Evolutionary conservation across 2,797 vertebrate species (phyloP), one percentile per base, ranked within the genome.

Genomic region (Nannoperca australis): DNA sequence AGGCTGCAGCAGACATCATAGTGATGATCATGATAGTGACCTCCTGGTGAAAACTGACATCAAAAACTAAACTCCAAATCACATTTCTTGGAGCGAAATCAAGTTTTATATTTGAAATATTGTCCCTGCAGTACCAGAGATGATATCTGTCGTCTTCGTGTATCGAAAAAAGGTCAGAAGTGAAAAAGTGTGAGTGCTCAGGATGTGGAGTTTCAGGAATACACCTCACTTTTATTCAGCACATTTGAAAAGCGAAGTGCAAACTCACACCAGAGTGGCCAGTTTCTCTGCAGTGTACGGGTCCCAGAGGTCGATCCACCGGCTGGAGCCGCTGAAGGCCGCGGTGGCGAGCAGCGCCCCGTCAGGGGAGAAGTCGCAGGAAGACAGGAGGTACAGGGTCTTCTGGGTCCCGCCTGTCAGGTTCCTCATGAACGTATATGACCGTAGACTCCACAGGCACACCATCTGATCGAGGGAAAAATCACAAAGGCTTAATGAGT

Each of bases 301-400:
- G 90, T 99, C 98, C 98, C 98, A 99, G 84, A 99, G 95, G 92
- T 97, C 97, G 80, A 98, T 95, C 40, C 95, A 96, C 95, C 95
- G 96, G 85, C 92, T 92, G 83, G 87, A 88, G 76, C 96, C 93
- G 0, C 96, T 96, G 0, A 97, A 97, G 4, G 97, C 98, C 0
- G 97, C 97, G 0, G 97, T 97, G 81, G 97, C 97, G 0, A 99
- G 96, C 91, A 99, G 90, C 0, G 97, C 98, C 0, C 97, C 98
- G 42, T 99, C 98, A 0, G 96, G 96, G 0, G 98, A 98, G 93
- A 99, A 99, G 91, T 97, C 97, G 1, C 98, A 99, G 0, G 97
- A 97, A 3, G 97, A 96, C 36, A 98, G 95, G 0, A 97, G 97
- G 93, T 95, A 96, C 60, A 94, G 82, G 69, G 90, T 91, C 76